Evolutionary conservation across 2,888 invertebrate species (phyloP).

Genomic region (Lasioglossum lativentre): DNA sequence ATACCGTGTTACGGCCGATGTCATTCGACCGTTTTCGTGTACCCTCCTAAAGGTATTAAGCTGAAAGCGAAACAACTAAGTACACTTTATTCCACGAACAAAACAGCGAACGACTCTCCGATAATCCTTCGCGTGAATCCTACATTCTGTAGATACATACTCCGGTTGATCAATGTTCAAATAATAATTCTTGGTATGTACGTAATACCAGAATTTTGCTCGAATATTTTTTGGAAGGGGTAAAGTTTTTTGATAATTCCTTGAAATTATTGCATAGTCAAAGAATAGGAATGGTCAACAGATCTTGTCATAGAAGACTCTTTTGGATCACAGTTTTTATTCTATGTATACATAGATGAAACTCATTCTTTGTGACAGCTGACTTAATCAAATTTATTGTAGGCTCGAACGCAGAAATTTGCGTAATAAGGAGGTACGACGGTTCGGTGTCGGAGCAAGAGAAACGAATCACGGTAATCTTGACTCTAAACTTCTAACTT

Average conservation of each 20-base stretch:
- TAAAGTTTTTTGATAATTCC: neutral
- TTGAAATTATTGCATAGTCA: neutral
- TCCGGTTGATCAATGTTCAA: slow-evolving; percentile 14
- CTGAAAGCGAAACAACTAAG: slow-evolving; percentile 63
- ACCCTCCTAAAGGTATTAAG: slow-evolving; percentile 57
- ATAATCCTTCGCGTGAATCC: slow-evolving; percentile 72
- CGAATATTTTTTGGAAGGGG: neutral
- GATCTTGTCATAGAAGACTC: neutral
- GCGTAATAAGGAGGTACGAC: slow-evolving; percentile 14
- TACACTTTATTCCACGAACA: slow-evolving; percentile 72
- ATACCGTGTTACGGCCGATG: slow-evolving; percentile 16
- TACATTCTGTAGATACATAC: neutral
- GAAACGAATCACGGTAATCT: neutral
- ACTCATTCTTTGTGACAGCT: neutral
- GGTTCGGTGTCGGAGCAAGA: neutral
- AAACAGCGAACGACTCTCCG: slow-evolving; percentile 69
- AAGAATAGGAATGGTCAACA: neutral
- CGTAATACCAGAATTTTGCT: no score
- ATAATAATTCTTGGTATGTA: no score
- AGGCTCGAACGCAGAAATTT: neutral
- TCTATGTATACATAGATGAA: no score
- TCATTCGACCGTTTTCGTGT: slow-evolving; percentile 55
- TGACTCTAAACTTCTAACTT: neutral
- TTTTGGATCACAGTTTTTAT: no score
- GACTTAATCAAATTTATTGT: neutral